Conservation (phyloP, 2,113 vertebrate genomes). For the Aspiorhynchus laticeps region DNA sequence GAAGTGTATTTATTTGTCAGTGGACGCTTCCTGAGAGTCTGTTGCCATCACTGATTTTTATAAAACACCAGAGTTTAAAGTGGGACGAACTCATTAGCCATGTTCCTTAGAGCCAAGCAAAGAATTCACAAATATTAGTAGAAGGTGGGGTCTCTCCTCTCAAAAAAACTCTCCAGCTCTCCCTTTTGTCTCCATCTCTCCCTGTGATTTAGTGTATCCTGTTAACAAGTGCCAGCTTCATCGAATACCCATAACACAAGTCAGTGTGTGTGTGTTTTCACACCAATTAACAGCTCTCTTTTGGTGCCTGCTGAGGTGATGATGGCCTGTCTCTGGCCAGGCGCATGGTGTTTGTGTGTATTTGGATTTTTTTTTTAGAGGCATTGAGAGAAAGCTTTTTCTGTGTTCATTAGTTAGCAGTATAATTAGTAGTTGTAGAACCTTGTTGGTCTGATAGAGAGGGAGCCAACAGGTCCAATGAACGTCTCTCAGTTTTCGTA, state of each 20-base stretch:
- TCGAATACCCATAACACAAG: conserved; percentile 65
- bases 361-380: conserved; percentile 9
- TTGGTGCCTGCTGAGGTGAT: conserved; percentile 71
- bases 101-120: neutral
- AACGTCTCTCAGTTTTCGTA: neutral
- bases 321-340: conserved; percentile 67
- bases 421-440: conserved; percentile 67
- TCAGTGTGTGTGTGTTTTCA: conserved; percentile 68
- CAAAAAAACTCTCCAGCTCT: neutral
- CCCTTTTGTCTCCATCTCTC: conserved; percentile 35
- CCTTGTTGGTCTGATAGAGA: conserved; percentile 45
- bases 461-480: neutral
- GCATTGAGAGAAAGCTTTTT: conserved; percentile 37
- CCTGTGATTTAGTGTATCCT: conserved; percentile 72
- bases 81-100: conserved; percentile 7
- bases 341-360: conserved; percentile 32
- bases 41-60: conserved; percentile 66
- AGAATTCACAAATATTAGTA: conserved; percentile 18
- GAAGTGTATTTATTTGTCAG: neutral
- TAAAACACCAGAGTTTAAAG: conserved; percentile 63
- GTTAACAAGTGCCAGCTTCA: conserved; percentile 70
- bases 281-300: conserved; percentile 77
- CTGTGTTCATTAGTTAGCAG: conserved; percentile 65
- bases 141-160: neutral
- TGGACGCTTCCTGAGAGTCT: neutral